These are phyloP conservation scores for Sphenodon punctatus DNA, from an alignment of 2,797 vertebrate genomes.

Conservation along the genomic window DNA sequence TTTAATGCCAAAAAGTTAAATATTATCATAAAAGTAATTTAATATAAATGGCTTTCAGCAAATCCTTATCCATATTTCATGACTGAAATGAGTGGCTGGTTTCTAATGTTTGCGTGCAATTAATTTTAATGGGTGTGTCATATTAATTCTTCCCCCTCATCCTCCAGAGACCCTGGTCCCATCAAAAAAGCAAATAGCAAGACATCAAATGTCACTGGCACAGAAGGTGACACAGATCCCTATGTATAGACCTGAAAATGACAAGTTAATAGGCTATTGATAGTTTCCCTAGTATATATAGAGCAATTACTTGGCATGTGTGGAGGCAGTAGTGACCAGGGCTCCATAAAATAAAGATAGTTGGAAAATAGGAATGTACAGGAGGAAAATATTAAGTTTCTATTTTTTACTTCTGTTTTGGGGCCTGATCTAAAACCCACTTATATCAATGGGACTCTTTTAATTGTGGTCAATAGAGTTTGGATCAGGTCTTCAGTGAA, in stretches of 20 bases:
- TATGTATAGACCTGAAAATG: conserved; percentile 52
- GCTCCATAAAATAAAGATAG: not conserved
- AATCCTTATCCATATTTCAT: conserved; percentile 79
- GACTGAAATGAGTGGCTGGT: conserved; percentile 62
- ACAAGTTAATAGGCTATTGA: conserved; percentile 58
- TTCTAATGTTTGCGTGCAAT: conserved; percentile 76
- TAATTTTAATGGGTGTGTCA: conserved; percentile 76
- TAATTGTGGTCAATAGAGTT: not conserved
- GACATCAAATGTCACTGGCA: conserved; percentile 52
- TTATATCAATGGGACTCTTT: not conserved
- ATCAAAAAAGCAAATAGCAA: conserved; percentile 59
- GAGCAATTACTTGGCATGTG: conserved; percentile 42
- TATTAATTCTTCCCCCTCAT: conserved; percentile 53
- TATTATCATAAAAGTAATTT: conserved; percentile 81
- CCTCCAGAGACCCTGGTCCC: conserved; percentile 32
- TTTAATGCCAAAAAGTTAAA: conserved; percentile 78
- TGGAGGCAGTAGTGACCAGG: conserved; percentile 6
- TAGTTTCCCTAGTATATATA: conserved; percentile 42
- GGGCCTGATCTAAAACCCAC: not conserved
- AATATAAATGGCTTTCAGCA: conserved; percentile 79
- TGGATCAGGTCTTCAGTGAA: not conserved
- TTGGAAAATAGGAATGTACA: conserved; percentile 3
- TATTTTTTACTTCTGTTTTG: not conserved
- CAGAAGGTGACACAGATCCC: conserved; percentile 7
- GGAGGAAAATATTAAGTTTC: not conserved